phyloP scores from a whole-genome alignment of 2,113 vertebrate genomes.

The Xyliphius kryptos region DNA sequence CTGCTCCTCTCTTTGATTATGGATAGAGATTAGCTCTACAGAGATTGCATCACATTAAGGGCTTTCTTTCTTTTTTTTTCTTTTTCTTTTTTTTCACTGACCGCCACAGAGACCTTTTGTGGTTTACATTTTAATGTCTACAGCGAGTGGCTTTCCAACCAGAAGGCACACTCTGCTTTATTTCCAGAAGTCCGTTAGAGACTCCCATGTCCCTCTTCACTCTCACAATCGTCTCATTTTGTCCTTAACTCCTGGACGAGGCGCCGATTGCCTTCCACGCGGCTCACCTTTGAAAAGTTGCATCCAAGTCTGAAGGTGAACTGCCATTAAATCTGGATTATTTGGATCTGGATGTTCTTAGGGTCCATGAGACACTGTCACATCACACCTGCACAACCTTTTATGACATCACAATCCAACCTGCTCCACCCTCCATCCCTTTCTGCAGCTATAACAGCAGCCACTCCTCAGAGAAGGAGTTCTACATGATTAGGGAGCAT shows the following conservation, averaged over 20 bases:
- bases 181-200: slow-evolving; percentile 25
- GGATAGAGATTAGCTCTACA: slow-evolving; percentile 57
- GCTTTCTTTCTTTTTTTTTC: slow-evolving; percentile 27
- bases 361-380: too few species aligned
- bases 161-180: slow-evolving; percentile 21
- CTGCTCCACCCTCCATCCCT: too few species aligned
- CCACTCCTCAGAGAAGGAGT: too few species aligned
- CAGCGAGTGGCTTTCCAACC: slow-evolving; percentile 51
- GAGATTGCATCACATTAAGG: slow-evolving; percentile 53
- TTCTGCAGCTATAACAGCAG: too few species aligned
- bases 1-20: slow-evolving; percentile 48
- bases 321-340: too few species aligned
- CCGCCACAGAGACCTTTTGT: slow-evolving; percentile 42
- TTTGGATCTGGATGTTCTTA: too few species aligned
- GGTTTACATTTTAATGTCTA: slow-evolving; percentile 58
- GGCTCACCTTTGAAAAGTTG: slow-evolving; percentile 7
- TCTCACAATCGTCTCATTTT: slow-evolving; percentile 25
- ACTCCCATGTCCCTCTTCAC: slow-evolving; percentile 17
- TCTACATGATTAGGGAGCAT: too few species aligned
- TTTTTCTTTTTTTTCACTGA: slow-evolving; percentile 24
- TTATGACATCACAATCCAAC: too few species aligned
- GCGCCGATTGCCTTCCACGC: slow-evolving; percentile 16
- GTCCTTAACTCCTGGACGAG: slow-evolving; percentile 14
- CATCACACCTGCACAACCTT: too few species aligned
- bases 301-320: too few species aligned